Percentiles rank a stretch among this genome's conserved stretches.
Evolutionary conservation across 2,797 vertebrate genomes (phyloP).

Genomic region (Xenentodon cancila): DNA sequence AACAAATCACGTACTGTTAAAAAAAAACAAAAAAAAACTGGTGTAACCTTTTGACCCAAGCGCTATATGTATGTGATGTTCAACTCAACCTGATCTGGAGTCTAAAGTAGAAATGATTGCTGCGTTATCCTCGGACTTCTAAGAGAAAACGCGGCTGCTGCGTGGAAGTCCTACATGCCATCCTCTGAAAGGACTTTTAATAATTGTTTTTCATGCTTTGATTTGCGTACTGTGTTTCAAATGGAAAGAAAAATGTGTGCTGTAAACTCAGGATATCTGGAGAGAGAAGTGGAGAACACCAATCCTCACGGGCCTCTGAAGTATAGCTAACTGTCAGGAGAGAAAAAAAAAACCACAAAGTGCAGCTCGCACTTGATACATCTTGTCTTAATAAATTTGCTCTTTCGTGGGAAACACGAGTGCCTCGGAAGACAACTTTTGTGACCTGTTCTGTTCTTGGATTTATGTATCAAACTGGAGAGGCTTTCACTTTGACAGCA

Average conservation of each 20-base stretch:
- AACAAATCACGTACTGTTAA: constrained; percentile 51
- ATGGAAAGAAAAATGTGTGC: constrained; percentile 90
- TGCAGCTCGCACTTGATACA: constrained; percentile 90
- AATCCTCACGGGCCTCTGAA: constrained; percentile 90
- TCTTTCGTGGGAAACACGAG: constrained; percentile 95
- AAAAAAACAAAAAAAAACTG: constrained; percentile 1
- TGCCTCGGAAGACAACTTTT: constrained; percentile 92
- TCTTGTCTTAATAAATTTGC: constrained; percentile 98
- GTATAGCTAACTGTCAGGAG: constrained; percentile 85
- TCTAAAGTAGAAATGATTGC: constrained; percentile 69
- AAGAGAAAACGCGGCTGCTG: constrained; percentile 69
- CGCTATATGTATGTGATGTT: constrained; percentile 36
- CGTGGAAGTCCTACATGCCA: constrained; percentile 76
- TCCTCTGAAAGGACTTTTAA: constrained; percentile 87
- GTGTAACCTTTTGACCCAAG: constrained; percentile 43
- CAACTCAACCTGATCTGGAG: constrained; percentile 36
- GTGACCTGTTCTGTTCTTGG: constrained; percentile 90
- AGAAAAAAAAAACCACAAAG: constrained; percentile 55
- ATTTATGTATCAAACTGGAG: constrained; percentile 71
- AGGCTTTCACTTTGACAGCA: constrained; percentile 70
- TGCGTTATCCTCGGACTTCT: constrained; percentile 62
- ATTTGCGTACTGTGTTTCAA: constrained; percentile 92
- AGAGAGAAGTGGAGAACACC: constrained; percentile 88
- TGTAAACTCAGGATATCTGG: constrained; percentile 96
- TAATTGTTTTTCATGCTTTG: constrained; percentile 90